Evolutionary conservation across 2,797 vertebrate genomes (phyloP), one percentile per base, ranked within the genome.

Genomic region (Mus spretus): DNA sequence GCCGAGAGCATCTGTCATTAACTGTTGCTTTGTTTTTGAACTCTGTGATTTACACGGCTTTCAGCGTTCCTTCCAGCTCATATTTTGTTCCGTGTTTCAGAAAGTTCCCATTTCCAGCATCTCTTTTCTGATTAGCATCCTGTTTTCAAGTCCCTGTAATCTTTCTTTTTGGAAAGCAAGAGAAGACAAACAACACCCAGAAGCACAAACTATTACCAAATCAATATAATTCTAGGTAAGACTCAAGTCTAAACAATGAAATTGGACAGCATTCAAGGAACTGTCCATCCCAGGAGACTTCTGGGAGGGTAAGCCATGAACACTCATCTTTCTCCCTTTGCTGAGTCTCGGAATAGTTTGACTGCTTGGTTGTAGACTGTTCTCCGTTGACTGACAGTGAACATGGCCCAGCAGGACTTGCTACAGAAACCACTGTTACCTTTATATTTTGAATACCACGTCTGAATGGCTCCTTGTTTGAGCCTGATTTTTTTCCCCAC

Each of bases 381-480:
- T 61, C 70, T 37, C 59, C 31, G 3, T 82, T 86, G 96, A 89
- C 81, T 94, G 93, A 85, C 37, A 24, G 12, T 83, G 94, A 94
- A 79, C 74, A 44, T 15, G 67, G 79, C 40, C 85, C 74, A 44
- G n/a, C 13, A 31, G 72, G 80, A 81, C 61, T 37, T 12, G 28
- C 40, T 34, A 89, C 92, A 95, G 91, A 95, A 89, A 90, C 74
- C 90, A 85, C 91, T 84, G 93, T 89, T 90, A 94, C 94, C 92
- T 96, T 81, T 57, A 31, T 90, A 22, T 95, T 90, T 95, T 79
- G 89, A 91, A 40, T 63, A 8, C 65, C 40, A 12, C 31, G 0
- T 96, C 89, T 97, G 94, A 98, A 95, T 90, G 89, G 86, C 72
- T 93, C 93, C 96, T 97, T 97, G 96, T 97, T 89, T 95, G 1